Evolutionary conservation across 2,797 vertebrate species (phyloP).

Genomic region (Echeneis naucrates): DNA sequence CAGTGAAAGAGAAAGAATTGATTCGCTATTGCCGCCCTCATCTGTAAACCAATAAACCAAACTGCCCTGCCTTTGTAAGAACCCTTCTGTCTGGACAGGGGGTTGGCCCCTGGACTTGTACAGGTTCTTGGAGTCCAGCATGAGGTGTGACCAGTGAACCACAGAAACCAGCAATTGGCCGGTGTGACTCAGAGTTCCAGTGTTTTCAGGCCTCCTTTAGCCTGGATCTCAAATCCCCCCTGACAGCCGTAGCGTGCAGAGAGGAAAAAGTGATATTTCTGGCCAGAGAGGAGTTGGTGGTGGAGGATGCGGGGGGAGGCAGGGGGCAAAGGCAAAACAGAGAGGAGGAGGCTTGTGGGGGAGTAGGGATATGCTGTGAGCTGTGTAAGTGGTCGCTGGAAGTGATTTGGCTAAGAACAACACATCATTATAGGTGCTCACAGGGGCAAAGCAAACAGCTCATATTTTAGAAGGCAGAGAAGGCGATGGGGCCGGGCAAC

Average conservation of each 20-base stretch:
- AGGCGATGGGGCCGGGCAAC: slow-evolving; percentile 20
- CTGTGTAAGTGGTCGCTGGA: slow-evolving; percentile 92
- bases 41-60: too few relatives aligned
- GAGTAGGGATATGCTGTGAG: slow-evolving; percentile 63
- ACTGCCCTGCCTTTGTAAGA: neutral
- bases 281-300: slow-evolving; percentile 81
- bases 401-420: slow-evolving; percentile 97
- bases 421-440: slow-evolving; percentile 92
- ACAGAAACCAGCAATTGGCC: slow-evolving; percentile 19
- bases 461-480: slow-evolving; percentile 86
- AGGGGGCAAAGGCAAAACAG: slow-evolving; percentile 82
- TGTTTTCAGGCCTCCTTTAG: slow-evolving; percentile 70
- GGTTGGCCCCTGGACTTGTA: neutral
- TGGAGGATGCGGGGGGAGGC: slow-evolving; percentile 1
- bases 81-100: neutral
- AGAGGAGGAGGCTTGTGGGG: slow-evolving; percentile 78
- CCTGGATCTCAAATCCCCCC: slow-evolving; percentile 88
- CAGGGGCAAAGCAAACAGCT: slow-evolving; percentile 95
- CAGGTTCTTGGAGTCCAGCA: slow-evolving; percentile 7
- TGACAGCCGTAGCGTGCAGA: slow-evolving; percentile 91
- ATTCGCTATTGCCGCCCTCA: neutral
- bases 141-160: neutral
- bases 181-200: slow-evolving; percentile 66
- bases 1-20: neutral
- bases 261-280: slow-evolving; percentile 92